Percentiles rank a stretch among this genome's conserved stretches.
phyloP scores from a whole-genome alignment of 2,113 vertebrate species.

The Melanerpes aurifrons region DNA sequence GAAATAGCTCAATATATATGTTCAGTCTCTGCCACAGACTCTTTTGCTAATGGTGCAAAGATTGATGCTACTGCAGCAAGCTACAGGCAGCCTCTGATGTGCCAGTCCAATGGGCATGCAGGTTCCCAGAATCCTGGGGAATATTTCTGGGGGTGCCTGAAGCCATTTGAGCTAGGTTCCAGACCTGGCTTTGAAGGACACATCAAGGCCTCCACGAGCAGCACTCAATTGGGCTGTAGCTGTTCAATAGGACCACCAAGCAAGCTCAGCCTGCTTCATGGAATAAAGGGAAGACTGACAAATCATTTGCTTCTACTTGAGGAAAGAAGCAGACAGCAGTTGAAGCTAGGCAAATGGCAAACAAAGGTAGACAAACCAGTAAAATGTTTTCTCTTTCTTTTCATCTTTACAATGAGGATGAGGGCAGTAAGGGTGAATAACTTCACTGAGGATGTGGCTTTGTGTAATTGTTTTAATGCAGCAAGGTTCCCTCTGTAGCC shows the following conservation, averaged over 20 bases:
- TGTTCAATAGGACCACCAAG: not conserved
- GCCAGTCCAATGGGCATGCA: rapidly evolving
- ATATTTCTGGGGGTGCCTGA: not conserved
- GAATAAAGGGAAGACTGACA: not conserved
- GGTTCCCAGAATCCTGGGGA: rapidly evolving
- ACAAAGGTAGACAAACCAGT: not conserved
- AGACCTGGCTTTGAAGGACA: not conserved
- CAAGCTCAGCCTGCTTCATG: not conserved
- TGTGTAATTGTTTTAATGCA: not conserved
- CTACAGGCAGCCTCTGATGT: rapidly evolving
- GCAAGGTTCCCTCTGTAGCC: not conserved
- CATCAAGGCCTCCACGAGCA: not conserved
- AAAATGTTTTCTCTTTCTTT: not conserved
- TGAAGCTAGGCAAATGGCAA: not conserved
- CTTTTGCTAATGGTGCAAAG: not conserved
- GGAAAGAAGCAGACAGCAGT: not conserved
- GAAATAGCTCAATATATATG: rapidly evolving
- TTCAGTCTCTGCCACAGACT: rapidly evolving
- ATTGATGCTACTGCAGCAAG: not conserved
- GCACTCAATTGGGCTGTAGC: not conserved
- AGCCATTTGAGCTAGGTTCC: not conserved
- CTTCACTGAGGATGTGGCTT: not conserved
- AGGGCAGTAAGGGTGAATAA: not conserved
- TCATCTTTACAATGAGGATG: not conserved
- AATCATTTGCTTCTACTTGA: not conserved